Evolutionary conservation across 1,140 invertebrate genomes (phyloP).

Genomic region (Scaptomyza graminum): DNA sequence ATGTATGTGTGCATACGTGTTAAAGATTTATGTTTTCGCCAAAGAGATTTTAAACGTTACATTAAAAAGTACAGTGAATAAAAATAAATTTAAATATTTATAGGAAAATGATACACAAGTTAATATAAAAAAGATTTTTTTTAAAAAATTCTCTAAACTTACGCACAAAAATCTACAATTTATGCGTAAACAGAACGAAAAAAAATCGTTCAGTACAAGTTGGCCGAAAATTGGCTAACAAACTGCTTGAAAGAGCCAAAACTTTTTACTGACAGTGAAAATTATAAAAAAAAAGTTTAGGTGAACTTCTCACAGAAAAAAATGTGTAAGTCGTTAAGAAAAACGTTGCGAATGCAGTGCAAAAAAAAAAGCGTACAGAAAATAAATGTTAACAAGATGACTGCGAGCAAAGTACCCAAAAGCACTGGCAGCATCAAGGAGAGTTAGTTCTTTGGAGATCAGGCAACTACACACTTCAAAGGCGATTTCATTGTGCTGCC

Average conservation of each 20-base stretch:
- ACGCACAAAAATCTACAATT: constrained; percentile 3
- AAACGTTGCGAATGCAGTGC: constrained; percentile 40
- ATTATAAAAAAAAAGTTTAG: constrained; percentile 49
- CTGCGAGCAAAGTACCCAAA: constrained; percentile 27
- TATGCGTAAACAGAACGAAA: background rate
- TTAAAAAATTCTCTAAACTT: background rate
- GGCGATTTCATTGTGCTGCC: constrained; percentile 33
- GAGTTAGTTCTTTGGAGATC: background rate
- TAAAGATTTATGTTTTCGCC: too few species aligned
- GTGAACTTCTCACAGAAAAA: constrained; percentile 63
- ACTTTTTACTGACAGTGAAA: constrained; percentile 47
- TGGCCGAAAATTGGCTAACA: constrained; percentile 58
- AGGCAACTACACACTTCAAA: constrained; percentile 7
- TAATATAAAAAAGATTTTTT: background rate
- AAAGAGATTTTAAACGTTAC: background rate
- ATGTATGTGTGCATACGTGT: background rate
- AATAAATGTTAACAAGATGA: constrained; percentile 79
- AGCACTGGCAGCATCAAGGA: background rate
- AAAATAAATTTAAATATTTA: too few species aligned
- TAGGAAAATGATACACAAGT: background rate
- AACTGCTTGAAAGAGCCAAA: constrained; percentile 64
- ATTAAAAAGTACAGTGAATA: background rate
- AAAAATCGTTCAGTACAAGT: constrained; percentile 16
- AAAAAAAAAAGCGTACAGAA: constrained; percentile 35
- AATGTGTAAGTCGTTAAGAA: constrained; percentile 41